A percentile compares a stretch with the other conserved stretches of the same genome.
These are phyloP conservation scores for Portevinia maculata DNA, from an alignment of 2,888 invertebrate species.

Conservation along the genomic window DNA sequence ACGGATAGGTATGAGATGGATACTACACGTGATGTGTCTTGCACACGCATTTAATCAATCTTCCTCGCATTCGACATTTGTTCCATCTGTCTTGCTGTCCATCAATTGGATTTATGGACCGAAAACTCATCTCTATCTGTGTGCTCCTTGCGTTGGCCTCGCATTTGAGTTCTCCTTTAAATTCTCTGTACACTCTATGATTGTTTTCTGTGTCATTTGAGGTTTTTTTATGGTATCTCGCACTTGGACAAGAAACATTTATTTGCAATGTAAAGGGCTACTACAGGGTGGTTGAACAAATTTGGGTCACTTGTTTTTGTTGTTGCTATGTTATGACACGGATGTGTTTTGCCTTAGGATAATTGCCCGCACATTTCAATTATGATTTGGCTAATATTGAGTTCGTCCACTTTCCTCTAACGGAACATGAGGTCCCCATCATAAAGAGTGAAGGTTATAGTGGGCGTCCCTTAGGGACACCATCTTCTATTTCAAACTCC, in stretches of 20 bases:
- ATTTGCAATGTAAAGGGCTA: conserved; percentile 15
- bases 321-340: too few species aligned
- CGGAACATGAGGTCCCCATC: too few species aligned
- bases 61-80: conserved; percentile 63
- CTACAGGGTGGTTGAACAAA: conserved; percentile 20
- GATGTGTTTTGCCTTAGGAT: too few species aligned
- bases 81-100: conserved; percentile 64
- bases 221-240: conserved; percentile 6
- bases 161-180: neutral
- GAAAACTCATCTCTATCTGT: conserved; percentile 52
- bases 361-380: too few species aligned
- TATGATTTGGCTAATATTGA: too few species aligned
- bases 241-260: conserved; percentile 38
- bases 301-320: neutral
- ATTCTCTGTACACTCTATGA: conserved; percentile 28
- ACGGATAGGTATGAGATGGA: conserved; percentile 20
- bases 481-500: too few species aligned
- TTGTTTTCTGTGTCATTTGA: conserved; percentile 23
- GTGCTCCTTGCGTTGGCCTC: neutral
- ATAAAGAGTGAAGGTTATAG: too few species aligned
- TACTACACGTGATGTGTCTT: conserved; percentile 60
- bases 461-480: too few species aligned
- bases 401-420: too few species aligned
- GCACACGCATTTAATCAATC: conserved; percentile 64
- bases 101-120: conserved; percentile 63